phyloP scores from a whole-genome alignment of 2,113 vertebrate genomes.

The Tupaia tana region DNA sequence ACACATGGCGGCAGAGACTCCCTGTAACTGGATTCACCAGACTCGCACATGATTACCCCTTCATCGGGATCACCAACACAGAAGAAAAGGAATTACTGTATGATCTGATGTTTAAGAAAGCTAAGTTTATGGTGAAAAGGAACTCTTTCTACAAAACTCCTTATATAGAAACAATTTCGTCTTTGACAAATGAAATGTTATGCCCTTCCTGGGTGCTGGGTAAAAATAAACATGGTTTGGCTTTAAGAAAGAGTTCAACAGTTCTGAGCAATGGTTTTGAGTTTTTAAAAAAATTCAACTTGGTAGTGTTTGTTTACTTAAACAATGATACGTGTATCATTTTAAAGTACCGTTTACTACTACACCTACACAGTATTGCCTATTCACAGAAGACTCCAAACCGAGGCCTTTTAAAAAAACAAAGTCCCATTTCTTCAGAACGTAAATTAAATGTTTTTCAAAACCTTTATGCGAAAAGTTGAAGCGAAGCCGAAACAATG shows the following conservation, averaged over 20 bases:
- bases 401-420: not conserved
- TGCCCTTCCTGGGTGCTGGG: not conserved
- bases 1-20: not conserved
- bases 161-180: not conserved
- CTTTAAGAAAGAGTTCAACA: not conserved
- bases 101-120: not conserved
- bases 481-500: not conserved
- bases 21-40: not conserved
- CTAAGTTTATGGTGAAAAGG: not conserved
- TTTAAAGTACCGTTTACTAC: not conserved
- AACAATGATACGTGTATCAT: not conserved
- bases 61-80: not conserved
- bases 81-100: not conserved
- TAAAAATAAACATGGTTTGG: not conserved
- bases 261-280: not conserved
- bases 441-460: not conserved
- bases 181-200: not conserved
- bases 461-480: not conserved
- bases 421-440: not conserved
- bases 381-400: not conserved
- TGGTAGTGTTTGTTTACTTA: not conserved
- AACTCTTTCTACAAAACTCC: not conserved
- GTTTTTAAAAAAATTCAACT: constrained; percentile 18
- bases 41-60: not conserved
- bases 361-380: not conserved